Evolutionary conservation across 2,888 invertebrate genomes (phyloP).

Genomic region (Ligdia adustata): DNA sequence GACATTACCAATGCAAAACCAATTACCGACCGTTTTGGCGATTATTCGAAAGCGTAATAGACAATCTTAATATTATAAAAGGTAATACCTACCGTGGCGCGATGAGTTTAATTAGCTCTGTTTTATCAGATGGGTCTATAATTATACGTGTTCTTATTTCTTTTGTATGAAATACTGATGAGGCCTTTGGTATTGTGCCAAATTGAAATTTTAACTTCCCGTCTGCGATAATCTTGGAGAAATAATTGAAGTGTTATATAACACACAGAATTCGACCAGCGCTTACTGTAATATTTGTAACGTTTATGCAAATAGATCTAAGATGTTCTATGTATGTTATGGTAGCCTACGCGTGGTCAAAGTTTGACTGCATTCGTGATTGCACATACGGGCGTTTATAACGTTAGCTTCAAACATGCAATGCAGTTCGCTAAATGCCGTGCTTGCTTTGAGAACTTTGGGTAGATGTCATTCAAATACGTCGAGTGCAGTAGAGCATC

Average conservation of each 20-base stretch:
- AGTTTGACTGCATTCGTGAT: not conserved
- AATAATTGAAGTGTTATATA: slow-evolving; percentile 9
- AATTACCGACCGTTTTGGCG: slow-evolving; percentile 45
- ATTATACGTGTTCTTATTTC: slow-evolving; percentile 16
- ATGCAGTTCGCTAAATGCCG: not conserved
- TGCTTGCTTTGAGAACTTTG: not conserved
- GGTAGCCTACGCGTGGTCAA: not conserved
- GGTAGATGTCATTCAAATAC: not conserved
- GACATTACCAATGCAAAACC: slow-evolving; percentile 51
- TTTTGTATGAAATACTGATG: slow-evolving; percentile 18
- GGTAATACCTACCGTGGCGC: slow-evolving; percentile 38
- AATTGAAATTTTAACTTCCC: slow-evolving; percentile 17
- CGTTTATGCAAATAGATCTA: too few species aligned
- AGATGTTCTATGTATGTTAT: too few species aligned
- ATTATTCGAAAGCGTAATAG: slow-evolving; percentile 46
- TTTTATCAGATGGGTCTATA: slow-evolving; percentile 17
- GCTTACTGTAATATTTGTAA: too few species aligned
- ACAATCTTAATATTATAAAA: slow-evolving; percentile 51
- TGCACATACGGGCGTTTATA: not conserved
- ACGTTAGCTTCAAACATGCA: not conserved
- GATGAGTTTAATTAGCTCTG: slow-evolving; percentile 31
- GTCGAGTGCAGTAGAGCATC: not conserved
- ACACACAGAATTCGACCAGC: too few species aligned
- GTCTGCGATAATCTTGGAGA: slow-evolving; percentile 9
- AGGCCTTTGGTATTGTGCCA: slow-evolving; percentile 17